Conservation (phyloP, 2,113 vertebrate genomes). For the Pelecanus crispus region DNA sequence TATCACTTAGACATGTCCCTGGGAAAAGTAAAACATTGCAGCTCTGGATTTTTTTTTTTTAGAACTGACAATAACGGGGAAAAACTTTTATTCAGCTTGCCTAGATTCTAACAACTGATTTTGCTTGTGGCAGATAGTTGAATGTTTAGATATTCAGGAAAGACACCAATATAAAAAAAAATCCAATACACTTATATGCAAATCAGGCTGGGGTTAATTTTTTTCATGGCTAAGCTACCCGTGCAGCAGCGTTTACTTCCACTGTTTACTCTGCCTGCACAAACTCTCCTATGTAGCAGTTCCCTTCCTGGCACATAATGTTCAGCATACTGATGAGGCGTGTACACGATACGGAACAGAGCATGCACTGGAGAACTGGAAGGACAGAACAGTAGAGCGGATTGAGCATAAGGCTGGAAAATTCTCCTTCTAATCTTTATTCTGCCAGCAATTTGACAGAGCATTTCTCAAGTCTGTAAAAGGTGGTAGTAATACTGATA, state of each 20-base stretch:
- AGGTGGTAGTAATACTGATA: not conserved
- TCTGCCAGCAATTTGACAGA: not conserved
- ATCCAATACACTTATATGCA: not conserved
- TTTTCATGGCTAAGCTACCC: not conserved
- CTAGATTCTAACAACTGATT: not conserved
- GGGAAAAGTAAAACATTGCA: not conserved
- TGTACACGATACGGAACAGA: not conserved
- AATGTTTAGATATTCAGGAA: not conserved
- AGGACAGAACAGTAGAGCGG: not conserved
- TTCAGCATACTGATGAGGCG: constrained; percentile 53
- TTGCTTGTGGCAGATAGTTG: not conserved
- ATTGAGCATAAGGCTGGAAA: not conserved
- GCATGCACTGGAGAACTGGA: not conserved
- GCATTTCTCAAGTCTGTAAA: not conserved
- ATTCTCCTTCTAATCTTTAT: not conserved
- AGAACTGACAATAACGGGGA: not conserved
- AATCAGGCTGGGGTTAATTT: not conserved
- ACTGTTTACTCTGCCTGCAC: constrained; percentile 31
- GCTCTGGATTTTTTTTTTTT: not conserved
- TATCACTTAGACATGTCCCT: not conserved
- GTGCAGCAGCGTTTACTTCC: not conserved
- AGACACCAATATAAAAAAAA: not conserved
- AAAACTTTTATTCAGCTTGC: not conserved
- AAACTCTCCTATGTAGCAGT: constrained; percentile 10
- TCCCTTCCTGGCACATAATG: not conserved